These are phyloP conservation scores for Dicycla oo DNA, from an alignment of 2,888 invertebrate genomes.

Conservation along the genomic window DNA sequence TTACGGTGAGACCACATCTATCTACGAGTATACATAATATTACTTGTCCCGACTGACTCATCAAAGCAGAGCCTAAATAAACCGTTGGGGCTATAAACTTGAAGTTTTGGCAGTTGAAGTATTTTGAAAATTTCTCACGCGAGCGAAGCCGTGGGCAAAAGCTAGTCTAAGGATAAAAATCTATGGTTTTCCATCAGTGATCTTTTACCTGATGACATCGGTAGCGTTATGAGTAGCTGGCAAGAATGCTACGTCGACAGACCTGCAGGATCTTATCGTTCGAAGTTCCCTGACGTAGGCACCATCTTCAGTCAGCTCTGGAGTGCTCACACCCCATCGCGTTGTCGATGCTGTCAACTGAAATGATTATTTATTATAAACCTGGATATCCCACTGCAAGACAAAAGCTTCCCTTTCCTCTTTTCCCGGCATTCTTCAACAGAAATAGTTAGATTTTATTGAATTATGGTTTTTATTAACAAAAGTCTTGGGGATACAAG, in stretches of 20 bases:
- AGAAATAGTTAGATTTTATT: slow-evolving; percentile 44
- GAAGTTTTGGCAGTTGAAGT: too few species aligned
- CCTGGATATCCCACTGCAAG: neutral
- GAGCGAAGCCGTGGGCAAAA: too few species aligned
- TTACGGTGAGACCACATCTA: neutral
- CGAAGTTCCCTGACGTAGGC: slow-evolving; percentile 81
- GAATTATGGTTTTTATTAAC: too few species aligned
- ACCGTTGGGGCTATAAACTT: too few species aligned
- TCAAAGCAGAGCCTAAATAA: too few species aligned
- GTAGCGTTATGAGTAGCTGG: slow-evolving; percentile 84
- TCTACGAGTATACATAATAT: too few species aligned
- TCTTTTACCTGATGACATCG: slow-evolving; percentile 80
- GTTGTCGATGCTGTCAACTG: slow-evolving; percentile 83
- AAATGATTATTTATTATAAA: slow-evolving; percentile 23
- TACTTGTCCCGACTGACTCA: too few species aligned
- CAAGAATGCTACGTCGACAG: slow-evolving; percentile 83
- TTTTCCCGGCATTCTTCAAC: slow-evolving; percentile 62
- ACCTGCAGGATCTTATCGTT: slow-evolving; percentile 81
- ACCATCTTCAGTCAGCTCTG: slow-evolving; percentile 81
- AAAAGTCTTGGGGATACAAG: neutral
- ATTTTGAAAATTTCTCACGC: too few species aligned
- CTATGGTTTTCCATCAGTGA: neutral
- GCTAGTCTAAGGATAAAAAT: neutral
- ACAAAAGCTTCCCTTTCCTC: neutral
- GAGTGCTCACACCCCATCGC: slow-evolving; percentile 81